Conservation (phyloP, 2,797 vertebrate species). For the Atherinosoma microstoma region DNA sequence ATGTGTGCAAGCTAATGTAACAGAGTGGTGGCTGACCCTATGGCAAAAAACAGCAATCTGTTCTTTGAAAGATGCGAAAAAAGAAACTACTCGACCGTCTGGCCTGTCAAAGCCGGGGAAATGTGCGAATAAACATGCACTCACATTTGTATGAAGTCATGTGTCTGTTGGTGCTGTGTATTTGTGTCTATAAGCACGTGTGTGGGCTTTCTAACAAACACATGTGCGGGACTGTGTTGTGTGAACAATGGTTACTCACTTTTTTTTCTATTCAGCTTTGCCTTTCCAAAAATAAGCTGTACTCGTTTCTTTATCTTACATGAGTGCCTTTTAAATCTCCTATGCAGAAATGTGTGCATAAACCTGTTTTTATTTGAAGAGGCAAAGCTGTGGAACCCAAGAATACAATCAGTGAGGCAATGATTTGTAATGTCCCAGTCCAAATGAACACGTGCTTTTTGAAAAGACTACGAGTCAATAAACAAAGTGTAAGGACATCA, state of each 20-base stretch:
- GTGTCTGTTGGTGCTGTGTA: slow-evolving; percentile 2
- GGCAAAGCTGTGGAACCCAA: slow-evolving; percentile 70
- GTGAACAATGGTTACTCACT: slow-evolving; percentile 47
- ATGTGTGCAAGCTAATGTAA: slow-evolving; percentile 32
- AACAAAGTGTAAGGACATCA: neutral
- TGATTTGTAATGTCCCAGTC: slow-evolving; percentile 31
- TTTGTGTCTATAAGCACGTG: slow-evolving; percentile 9
- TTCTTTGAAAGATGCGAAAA: slow-evolving; percentile 58
- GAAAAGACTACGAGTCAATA: slow-evolving; percentile 16
- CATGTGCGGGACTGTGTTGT: slow-evolving; percentile 17
- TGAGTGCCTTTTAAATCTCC: slow-evolving; percentile 72
- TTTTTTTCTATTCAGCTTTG: slow-evolving; percentile 45
- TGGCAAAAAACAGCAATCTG: slow-evolving; percentile 66
- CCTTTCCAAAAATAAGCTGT: slow-evolving; percentile 66
- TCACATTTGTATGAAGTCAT: neutral
- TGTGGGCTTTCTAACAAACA: slow-evolving; percentile 36
- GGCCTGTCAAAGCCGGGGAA: slow-evolving; percentile 40
- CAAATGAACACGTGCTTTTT: slow-evolving; percentile 15
- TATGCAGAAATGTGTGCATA: slow-evolving; percentile 73
- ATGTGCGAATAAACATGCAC: slow-evolving; percentile 14
- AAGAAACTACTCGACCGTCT: slow-evolving; percentile 57
- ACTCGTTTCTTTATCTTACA: slow-evolving; percentile 61
- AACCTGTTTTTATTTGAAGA: slow-evolving; percentile 75
- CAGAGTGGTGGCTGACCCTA: slow-evolving; percentile 63
- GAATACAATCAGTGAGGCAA: slow-evolving; percentile 62